Percentiles rank a stretch among this genome's conserved stretches.
Conservation (phyloP, 2,113 vertebrate genomes). For the Chinchilla lanigera region DNA sequence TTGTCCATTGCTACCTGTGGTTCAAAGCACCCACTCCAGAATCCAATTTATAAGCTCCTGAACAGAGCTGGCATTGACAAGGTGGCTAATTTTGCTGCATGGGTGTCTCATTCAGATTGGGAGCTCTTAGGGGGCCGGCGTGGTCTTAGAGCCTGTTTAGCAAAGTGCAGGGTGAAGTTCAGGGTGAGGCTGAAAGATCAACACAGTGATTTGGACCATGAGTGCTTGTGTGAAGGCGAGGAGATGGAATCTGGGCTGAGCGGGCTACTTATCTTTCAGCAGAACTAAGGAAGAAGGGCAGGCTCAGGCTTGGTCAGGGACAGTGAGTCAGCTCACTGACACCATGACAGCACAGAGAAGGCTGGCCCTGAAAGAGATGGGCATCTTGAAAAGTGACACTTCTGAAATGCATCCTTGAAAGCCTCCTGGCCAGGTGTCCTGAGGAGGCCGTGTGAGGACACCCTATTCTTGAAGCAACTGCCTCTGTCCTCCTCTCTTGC, state of each 20-base stretch:
- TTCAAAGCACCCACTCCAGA: not conserved
- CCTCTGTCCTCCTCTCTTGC: not conserved
- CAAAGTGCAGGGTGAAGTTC: not conserved
- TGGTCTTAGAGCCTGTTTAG: not conserved
- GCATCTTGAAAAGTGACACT: constrained; percentile 76
- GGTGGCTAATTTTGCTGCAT: not conserved
- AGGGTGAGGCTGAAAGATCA: not conserved
- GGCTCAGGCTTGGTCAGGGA: constrained; percentile 56
- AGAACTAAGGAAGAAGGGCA: not conserved
- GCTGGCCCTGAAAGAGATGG: constrained; percentile 65
- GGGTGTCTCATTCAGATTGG: not conserved
- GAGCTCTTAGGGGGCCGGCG: not conserved
- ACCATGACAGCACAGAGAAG: constrained; percentile 35
- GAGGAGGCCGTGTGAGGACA: constrained; percentile 27
- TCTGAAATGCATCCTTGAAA: not conserved
- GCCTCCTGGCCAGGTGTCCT: not conserved
- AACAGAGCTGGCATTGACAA: not conserved
- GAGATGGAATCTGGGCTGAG: constrained; percentile 19
- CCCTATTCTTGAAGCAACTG: not conserved
- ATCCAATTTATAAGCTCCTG: not conserved
- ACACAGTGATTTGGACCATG: rapidly evolving
- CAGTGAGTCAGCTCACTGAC: constrained; percentile 79
- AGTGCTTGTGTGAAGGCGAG: not conserved
- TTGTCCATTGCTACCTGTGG: not conserved
- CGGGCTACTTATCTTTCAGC: not conserved